Conservation (phyloP, 2,888 invertebrate genomes). For the Drosophila mimica region DNA sequence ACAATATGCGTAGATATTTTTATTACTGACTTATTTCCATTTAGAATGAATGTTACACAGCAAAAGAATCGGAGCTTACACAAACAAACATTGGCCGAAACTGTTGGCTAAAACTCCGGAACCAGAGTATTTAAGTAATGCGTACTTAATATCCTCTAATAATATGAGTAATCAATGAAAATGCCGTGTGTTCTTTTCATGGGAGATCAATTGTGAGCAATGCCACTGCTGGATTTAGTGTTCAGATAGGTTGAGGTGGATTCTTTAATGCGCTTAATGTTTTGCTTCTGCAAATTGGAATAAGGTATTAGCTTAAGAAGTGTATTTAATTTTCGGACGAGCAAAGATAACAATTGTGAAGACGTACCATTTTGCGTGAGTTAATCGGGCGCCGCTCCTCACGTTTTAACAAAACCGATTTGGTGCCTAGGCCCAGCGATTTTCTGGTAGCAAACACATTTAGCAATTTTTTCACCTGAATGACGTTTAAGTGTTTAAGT, state of each 20-base stretch:
- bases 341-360: background rate
- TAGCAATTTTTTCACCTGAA: constrained; percentile 43
- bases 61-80: too few relatives aligned
- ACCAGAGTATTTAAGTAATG: too few relatives aligned
- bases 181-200: constrained; percentile 50
- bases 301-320: constrained; percentile 62
- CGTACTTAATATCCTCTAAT: too few relatives aligned
- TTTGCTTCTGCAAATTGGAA: constrained; percentile 72
- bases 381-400: constrained; percentile 74
- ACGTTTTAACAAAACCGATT: constrained; percentile 53
- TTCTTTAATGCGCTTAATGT: constrained; percentile 86
- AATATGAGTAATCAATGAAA: background rate
- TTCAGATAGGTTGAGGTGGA: constrained; percentile 87
- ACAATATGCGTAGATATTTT: too few relatives aligned
- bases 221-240: constrained; percentile 86
- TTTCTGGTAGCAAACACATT: constrained; percentile 26
- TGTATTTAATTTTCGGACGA: background rate
- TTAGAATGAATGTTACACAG: too few relatives aligned
- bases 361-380: constrained; percentile 67
- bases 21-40: too few relatives aligned
- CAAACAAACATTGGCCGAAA: too few relatives aligned
- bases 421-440: constrained; percentile 48
- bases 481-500: background rate
- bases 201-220: constrained; percentile 83
- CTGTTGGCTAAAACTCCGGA: too few relatives aligned